Conservation (phyloP, 2,888 invertebrate genomes). For the Nemotelus pantherinus region DNA sequence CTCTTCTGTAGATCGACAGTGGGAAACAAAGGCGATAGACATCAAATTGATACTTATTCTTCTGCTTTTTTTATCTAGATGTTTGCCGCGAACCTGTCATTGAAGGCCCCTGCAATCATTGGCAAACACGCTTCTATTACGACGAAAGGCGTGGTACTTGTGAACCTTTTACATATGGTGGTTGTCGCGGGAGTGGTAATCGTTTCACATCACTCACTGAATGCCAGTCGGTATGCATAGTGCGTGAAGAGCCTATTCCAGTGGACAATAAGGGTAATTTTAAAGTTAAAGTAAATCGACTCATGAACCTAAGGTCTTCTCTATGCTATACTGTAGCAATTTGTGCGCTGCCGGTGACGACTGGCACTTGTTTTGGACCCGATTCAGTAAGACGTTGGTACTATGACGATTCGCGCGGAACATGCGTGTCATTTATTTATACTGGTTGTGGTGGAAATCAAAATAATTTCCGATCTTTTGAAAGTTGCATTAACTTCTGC, state of each 20-base stretch:
- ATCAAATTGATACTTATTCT: too few species aligned
- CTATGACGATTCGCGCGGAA: slow-evolving; percentile 74
- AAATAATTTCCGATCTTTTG: slow-evolving; percentile 83
- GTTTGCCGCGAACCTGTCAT: slow-evolving; percentile 76
- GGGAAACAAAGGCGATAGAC: too few species aligned
- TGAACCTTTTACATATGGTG: slow-evolving; percentile 78
- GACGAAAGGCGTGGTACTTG: slow-evolving; percentile 72
- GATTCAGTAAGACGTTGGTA: slow-evolving; percentile 73
- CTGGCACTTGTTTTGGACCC: slow-evolving; percentile 68
- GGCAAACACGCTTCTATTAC: slow-evolving; percentile 73
- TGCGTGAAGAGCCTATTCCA: slow-evolving; percentile 67
- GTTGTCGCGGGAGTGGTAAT: slow-evolving; percentile 87
- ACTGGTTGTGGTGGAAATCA: slow-evolving; percentile 88
- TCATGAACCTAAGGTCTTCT: background rate
- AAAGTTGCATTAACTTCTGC: slow-evolving; percentile 75
- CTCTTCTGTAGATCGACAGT: too few species aligned
- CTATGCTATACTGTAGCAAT: slow-evolving; percentile 65
- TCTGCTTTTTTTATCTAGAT: slow-evolving; percentile 65
- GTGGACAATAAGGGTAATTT: slow-evolving; percentile 58
- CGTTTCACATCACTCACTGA: slow-evolving; percentile 79
- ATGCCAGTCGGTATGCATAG: slow-evolving; percentile 76
- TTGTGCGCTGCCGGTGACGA: slow-evolving; percentile 72
- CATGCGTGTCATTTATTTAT: slow-evolving; percentile 83
- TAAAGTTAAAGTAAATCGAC: background rate
- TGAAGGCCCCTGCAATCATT: slow-evolving; percentile 76